These are phyloP conservation scores for Nephila pilipes DNA, from an alignment of 1,140 invertebrate species.

Conservation along the genomic window DNA sequence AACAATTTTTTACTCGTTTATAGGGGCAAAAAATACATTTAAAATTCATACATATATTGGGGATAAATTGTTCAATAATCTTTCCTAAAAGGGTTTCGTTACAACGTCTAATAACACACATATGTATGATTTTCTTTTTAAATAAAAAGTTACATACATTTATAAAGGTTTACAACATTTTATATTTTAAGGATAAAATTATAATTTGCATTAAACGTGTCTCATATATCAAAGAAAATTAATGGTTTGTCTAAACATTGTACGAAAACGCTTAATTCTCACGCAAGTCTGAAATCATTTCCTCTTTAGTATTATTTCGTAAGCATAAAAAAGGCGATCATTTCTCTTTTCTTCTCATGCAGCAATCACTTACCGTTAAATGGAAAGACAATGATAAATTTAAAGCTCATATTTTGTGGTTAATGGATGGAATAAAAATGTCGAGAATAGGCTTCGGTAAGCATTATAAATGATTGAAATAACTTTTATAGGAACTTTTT, in stretches of 20 bases:
- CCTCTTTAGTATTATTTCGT: neutral
- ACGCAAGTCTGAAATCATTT: neutral
- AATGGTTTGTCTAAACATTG: neutral
- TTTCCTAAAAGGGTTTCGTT: too few species aligned
- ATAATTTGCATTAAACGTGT: neutral
- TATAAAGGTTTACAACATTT: neutral
- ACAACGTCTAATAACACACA: too few species aligned
- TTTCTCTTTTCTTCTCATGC: neutral
- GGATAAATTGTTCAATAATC: too few species aligned
- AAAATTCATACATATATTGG: too few species aligned
- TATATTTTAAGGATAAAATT: neutral
- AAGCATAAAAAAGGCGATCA: neutral
- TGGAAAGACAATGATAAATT: slow-evolving; percentile 23
- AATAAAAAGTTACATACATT: neutral
- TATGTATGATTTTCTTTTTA: too few species aligned
- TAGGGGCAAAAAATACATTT: too few species aligned
- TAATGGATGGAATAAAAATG: slow-evolving; percentile 10
- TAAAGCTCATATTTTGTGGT: neutral
- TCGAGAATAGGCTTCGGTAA: neutral
- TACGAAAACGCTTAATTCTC: slow-evolving; percentile 2
- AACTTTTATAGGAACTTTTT: neutral
- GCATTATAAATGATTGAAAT: slow-evolving; percentile 10
- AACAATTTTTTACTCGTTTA: too few species aligned
- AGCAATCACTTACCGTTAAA: slow-evolving; percentile 36
- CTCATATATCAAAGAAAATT: neutral